A percentile compares a stretch with the other conserved stretches of the same genome.
Evolutionary conservation across 2,797 vertebrate genomes (phyloP).

Genomic region (Anolis apletophallus): DNA sequence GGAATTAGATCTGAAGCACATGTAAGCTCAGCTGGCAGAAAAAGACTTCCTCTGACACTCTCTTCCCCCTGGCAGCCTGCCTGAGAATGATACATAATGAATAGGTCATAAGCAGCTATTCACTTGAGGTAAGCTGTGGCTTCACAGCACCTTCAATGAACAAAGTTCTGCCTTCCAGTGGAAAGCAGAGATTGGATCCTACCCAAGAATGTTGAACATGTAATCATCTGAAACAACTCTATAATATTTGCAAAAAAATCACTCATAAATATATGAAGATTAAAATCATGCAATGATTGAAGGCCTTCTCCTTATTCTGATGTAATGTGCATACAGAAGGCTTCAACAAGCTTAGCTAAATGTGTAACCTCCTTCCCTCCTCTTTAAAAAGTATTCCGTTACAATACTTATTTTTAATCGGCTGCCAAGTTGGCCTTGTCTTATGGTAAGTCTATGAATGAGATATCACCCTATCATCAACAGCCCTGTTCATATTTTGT

Average conservation of each 20-base stretch:
- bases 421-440: too few relatives aligned
- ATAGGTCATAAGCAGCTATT: background rate
- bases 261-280: background rate
- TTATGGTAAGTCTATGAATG: too few relatives aligned
- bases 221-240: background rate
- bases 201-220: background rate
- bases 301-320: background rate
- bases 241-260: background rate
- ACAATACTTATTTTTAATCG: too few relatives aligned
- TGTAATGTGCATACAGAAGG: background rate
- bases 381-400: background rate
- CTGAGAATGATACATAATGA: background rate
- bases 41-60: background rate
- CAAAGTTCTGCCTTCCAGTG: too few relatives aligned
- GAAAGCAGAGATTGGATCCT: background rate
- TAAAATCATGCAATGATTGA: slow-evolving; percentile 3
- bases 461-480: too few relatives aligned
- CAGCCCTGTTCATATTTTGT: too few relatives aligned
- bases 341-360: background rate
- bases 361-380: background rate
- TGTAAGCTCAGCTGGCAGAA: background rate
- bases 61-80: background rate
- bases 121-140: background rate
- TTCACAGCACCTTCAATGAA: too few relatives aligned
- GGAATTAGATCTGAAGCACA: too few relatives aligned